Conservation (phyloP, 1,140 invertebrate genomes). For the Gyrodactylus bullatarudis region DNA sequence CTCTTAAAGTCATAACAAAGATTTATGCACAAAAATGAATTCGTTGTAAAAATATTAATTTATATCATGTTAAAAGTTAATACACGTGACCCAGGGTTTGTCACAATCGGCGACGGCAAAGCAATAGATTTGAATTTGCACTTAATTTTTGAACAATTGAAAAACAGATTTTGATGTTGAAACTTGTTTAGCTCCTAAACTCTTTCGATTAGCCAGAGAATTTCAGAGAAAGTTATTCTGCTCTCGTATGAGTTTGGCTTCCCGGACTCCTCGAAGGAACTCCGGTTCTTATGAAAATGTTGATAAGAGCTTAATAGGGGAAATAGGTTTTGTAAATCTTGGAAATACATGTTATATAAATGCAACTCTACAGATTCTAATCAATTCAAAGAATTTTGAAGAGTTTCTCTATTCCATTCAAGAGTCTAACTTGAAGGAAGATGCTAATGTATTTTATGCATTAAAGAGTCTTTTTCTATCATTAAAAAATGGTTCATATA, state of each 20-base stretch:
- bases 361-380: not conserved
- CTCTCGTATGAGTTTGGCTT: not conserved
- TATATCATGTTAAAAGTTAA: too few species aligned
- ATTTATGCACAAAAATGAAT: too few species aligned
- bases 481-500: not conserved
- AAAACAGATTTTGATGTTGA: too few species aligned
- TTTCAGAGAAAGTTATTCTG: too few species aligned
- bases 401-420: not conserved
- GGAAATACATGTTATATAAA: not conserved
- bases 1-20: too few species aligned
- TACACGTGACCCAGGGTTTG: too few species aligned
- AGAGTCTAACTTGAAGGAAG: not conserved
- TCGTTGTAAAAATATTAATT: too few species aligned
- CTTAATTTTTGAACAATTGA: too few species aligned
- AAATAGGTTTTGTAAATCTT: not conserved
- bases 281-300: not conserved
- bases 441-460: not conserved
- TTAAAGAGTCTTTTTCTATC: not conserved
- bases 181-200: too few species aligned
- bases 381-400: not conserved
- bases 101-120: too few species aligned
- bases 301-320: not conserved
- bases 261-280: not conserved
- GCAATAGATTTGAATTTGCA: too few species aligned
- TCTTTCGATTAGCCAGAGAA: too few species aligned